Evolutionary conservation across 2,888 invertebrate species (phyloP).

Genomic region (Esperia sulphurella): DNA sequence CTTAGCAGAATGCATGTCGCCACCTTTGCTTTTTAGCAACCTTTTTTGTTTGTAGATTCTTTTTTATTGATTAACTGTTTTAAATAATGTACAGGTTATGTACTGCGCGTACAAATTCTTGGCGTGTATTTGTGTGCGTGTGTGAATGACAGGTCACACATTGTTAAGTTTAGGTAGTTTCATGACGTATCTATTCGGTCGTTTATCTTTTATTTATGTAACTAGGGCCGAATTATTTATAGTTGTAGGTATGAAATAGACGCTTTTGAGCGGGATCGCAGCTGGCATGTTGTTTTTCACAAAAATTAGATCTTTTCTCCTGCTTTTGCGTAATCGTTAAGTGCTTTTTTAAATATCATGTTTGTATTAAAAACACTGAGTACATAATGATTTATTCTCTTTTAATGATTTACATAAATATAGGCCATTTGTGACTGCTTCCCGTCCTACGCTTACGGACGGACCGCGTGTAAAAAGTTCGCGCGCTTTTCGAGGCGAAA

Average conservation of each 20-base stretch:
- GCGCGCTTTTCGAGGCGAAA: neutral
- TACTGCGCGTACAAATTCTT: slow-evolving; percentile 17
- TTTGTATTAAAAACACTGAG: too few species aligned
- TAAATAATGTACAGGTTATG: slow-evolving; percentile 25
- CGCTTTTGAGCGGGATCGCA: neutral
- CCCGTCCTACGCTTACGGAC: too few species aligned
- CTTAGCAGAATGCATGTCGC: slow-evolving; percentile 34
- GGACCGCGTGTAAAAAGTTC: neutral
- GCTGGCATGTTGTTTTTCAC: too few species aligned
- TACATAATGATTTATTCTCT: too few species aligned
- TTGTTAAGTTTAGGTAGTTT: slow-evolving; percentile 24
- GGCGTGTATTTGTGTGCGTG: slow-evolving; percentile 39
- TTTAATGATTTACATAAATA: too few species aligned
- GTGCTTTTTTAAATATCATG: too few species aligned
- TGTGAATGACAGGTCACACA: slow-evolving; percentile 9
- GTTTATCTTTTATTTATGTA: slow-evolving; percentile 5
- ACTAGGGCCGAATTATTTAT: neutral
- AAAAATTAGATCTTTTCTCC: too few species aligned
- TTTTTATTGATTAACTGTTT: slow-evolving; percentile 34
- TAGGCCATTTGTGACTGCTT: too few species aligned
- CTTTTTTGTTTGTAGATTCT: slow-evolving; percentile 24
- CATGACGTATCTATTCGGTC: slow-evolving; percentile 15
- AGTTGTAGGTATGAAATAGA: neutral
- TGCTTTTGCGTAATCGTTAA: too few species aligned
- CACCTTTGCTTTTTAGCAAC: slow-evolving; percentile 39